These are phyloP conservation scores for Pogonocichla stellata DNA, from an alignment of 2,113 vertebrate species.

Conservation along the genomic window DNA sequence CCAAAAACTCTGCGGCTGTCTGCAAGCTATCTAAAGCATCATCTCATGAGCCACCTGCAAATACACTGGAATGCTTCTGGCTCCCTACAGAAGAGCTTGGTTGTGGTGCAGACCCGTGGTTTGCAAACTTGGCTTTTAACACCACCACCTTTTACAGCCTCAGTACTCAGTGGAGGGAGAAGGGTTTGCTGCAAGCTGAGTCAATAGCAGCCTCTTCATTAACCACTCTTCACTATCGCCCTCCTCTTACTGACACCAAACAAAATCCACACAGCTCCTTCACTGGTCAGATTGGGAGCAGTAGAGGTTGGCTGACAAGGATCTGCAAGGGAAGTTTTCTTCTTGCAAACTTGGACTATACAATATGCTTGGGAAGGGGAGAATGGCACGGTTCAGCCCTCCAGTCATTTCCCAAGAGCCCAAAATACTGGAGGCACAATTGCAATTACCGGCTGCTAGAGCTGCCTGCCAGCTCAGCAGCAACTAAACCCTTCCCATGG, in stretches of 20 bases:
- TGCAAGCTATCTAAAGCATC: not conserved
- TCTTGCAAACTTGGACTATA: not conserved
- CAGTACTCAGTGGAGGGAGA: not conserved
- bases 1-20: not conserved
- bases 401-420: not conserved
- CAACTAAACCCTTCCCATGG: not conserved
- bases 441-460: not conserved
- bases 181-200: not conserved
- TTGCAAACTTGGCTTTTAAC: not conserved
- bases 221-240: not conserved
- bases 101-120: not conserved
- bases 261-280: not conserved
- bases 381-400: not conserved
- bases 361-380: not conserved
- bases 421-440: not conserved
- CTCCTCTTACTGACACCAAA: not conserved
- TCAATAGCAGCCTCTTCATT: not conserved
- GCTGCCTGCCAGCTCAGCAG: not conserved
- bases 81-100: not conserved
- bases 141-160: not conserved
- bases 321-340: not conserved
- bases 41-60: not conserved
- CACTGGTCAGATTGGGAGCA: not conserved
- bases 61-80: not conserved
- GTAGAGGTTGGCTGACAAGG: not conserved